These are phyloP conservation scores for Pardosa pseudoannulata DNA, from an alignment of 2,888 invertebrate species.

Conservation along the genomic window DNA sequence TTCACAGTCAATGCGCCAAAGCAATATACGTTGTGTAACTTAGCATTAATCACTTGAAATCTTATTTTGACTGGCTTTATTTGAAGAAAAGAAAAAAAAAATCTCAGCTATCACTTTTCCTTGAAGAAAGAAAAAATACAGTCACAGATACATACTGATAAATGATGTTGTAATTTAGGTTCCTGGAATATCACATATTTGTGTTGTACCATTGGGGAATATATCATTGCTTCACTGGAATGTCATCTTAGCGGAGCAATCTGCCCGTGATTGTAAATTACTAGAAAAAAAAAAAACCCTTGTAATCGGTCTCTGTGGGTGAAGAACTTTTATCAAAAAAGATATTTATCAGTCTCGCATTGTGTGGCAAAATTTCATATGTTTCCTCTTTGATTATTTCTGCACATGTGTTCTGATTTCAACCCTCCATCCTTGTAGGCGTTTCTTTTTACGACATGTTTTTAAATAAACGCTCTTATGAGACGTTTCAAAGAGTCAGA, in stretches of 20 bases:
- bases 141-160: no score
- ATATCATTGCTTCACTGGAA: background rate
- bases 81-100: no score
- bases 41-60: no score
- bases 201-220: background rate
- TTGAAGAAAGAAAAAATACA: no score
- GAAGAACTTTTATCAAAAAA: background rate
- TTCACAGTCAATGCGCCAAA: no score
- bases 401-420: background rate
- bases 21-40: no score
- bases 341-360: background rate
- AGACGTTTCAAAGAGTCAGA: background rate
- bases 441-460: background rate
- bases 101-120: no score
- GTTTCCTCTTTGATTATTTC: background rate
- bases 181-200: background rate
- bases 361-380: constrained; percentile 6
- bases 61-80: no score
- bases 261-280: background rate
- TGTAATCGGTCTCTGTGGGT: background rate
- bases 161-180: background rate
- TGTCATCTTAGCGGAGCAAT: background rate
- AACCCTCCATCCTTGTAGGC: background rate
- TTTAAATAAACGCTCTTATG: background rate
- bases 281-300: background rate